A percentile compares a stretch with the other conserved stretches of the same genome.
These are phyloP conservation scores for Subanguina moxae DNA, from an alignment of 1,140 invertebrate genomes.

Conservation along the genomic window DNA sequence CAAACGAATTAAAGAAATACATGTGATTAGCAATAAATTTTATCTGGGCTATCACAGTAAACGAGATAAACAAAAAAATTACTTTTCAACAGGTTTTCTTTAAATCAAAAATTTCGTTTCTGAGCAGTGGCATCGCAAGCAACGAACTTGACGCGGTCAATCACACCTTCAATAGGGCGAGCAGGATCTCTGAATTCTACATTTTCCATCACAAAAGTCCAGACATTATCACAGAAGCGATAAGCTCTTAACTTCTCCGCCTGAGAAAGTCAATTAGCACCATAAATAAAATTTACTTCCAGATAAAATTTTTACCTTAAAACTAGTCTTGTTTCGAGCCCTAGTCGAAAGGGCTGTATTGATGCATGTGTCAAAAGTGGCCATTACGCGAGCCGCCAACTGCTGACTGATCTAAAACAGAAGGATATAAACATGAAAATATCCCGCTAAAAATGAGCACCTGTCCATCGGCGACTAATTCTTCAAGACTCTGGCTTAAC, in stretches of 20 bases:
- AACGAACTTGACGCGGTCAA: conserved; percentile 98
- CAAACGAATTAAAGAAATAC: too few relatives aligned
- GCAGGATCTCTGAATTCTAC: conserved; percentile 89
- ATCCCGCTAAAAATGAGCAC: conserved; percentile 57
- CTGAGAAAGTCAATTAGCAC: conserved; percentile 60
- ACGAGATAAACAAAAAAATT: too few relatives aligned
- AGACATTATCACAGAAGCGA: conserved; percentile 99
- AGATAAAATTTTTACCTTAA: conserved; percentile 40
- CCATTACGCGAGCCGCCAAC: conserved; percentile 81
- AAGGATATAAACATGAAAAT: too few relatives aligned
- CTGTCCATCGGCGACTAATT: conserved; percentile 89
- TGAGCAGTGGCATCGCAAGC: conserved; percentile 79
- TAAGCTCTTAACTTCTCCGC: conserved; percentile 95
- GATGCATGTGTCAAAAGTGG: conserved; percentile 94
- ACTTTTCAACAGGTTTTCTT: too few relatives aligned
- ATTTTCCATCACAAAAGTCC: conserved; percentile 98
- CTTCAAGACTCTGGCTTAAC: conserved; percentile 85
- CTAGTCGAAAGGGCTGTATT: conserved; percentile 80
- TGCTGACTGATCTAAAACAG: conserved; percentile 70
- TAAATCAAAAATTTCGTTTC: conserved; percentile 1
- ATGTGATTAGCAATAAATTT: too few relatives aligned
- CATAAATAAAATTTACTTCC: conserved; percentile 19
- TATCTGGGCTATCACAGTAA: too few relatives aligned
- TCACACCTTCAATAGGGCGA: conserved; percentile 63
- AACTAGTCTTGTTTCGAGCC: conserved; percentile 52